Evolutionary conservation across 2,888 invertebrate species (phyloP).

Genomic region (Dilophus febrilis): DNA sequence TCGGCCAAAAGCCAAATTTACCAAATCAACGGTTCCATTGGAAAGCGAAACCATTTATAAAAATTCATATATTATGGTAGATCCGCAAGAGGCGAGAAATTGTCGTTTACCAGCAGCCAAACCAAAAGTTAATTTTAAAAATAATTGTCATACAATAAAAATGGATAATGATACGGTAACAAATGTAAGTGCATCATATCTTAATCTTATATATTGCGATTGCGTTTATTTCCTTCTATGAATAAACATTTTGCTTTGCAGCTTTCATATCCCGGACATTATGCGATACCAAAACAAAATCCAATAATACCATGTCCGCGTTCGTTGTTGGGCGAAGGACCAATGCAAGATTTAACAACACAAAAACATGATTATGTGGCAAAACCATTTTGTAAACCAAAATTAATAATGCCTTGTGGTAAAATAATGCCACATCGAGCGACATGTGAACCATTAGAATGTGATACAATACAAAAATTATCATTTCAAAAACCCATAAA

Average conservation of each 20-base stretch:
- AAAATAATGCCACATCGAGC: slow-evolving; percentile 19
- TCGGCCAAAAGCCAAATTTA: slow-evolving; percentile 26
- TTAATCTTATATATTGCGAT: neutral
- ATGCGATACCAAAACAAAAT: slow-evolving; percentile 15
- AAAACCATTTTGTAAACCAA: slow-evolving; percentile 33
- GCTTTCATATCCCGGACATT: slow-evolving; percentile 25
- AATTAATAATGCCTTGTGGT: slow-evolving; percentile 18
- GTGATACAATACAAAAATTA: slow-evolving; percentile 24
- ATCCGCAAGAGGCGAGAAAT: slow-evolving; percentile 17
- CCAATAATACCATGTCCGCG: slow-evolving; percentile 21
- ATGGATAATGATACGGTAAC: slow-evolving; percentile 36
- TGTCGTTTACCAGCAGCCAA: slow-evolving; percentile 27
- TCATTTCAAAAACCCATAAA: slow-evolving; percentile 20
- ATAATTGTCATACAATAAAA: slow-evolving; percentile 32
- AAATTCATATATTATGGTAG: slow-evolving; percentile 42
- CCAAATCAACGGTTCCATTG: slow-evolving; percentile 38
- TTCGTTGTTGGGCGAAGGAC: slow-evolving; percentile 29
- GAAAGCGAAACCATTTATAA: slow-evolving; percentile 46
- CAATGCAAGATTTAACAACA: slow-evolving; percentile 57
- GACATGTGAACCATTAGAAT: slow-evolving; percentile 20
- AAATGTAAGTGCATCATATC: neutral
- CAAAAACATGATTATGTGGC: slow-evolving; percentile 55
- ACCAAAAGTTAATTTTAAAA: slow-evolving; percentile 28
- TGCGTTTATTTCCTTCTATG: neutral
- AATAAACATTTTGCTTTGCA: slow-evolving; percentile 10